Conservation (phyloP, 2,888 invertebrate species). For the Parelbella ahira region DNA sequence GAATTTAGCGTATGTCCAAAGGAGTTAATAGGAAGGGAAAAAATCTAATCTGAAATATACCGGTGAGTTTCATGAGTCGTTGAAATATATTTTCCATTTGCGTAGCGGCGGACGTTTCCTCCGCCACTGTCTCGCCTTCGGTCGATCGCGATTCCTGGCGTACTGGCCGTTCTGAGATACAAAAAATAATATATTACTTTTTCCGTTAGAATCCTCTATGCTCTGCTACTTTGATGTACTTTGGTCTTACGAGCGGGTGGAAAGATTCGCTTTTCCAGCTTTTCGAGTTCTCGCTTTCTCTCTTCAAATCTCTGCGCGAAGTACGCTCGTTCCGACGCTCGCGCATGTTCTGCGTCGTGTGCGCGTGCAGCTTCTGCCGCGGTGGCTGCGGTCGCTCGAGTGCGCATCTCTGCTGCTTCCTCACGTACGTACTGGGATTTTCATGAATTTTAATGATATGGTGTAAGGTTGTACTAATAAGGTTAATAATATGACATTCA, state of each 20-base stretch:
- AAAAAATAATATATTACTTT: too few species aligned
- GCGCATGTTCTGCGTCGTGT: conserved; percentile 83
- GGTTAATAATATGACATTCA: too few species aligned
- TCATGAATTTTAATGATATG: too few species aligned
- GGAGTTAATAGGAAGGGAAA: too few species aligned
- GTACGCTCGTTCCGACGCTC: conserved; percentile 82
- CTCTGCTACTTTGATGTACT: too few species aligned
- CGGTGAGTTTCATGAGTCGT: conserved; percentile 87
- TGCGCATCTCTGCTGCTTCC: conserved; percentile 87
- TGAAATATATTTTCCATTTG: conserved; percentile 85
- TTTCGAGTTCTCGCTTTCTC: conserved; percentile 86
- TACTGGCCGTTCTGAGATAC: conserved; percentile 54
- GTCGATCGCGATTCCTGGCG: conserved; percentile 82
- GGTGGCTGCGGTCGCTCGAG: conserved; percentile 84
- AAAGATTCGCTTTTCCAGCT: conserved; percentile 88
- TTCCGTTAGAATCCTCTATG: too few species aligned
- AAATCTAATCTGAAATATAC: too few species aligned
- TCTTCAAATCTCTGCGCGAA: conserved; percentile 86
- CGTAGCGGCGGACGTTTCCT: conserved; percentile 56
- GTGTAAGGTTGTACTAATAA: too few species aligned
- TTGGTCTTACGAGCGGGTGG: conserved; percentile 78
- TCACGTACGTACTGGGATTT: conserved; percentile 82
- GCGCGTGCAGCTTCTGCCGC: conserved; percentile 86
- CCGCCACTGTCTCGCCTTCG: conserved; percentile 62
- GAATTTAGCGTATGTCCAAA: too few species aligned